Base-by-base conservation (phyloP, 2,113 vertebrate species). In the Ochotona curzoniae region DNA sequence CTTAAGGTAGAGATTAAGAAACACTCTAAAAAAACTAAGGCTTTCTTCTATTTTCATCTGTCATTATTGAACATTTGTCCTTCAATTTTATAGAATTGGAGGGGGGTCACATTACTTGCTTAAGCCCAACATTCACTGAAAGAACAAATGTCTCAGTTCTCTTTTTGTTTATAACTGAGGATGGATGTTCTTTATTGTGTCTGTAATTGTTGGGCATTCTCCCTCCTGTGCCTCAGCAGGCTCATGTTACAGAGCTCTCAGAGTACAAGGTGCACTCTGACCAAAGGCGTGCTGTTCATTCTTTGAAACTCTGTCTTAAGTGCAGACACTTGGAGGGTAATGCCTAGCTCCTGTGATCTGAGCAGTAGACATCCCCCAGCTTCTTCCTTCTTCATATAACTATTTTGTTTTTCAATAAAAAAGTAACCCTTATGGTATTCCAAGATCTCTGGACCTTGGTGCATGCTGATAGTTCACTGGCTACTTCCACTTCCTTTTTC, bases 41-140 rank as follows among this genome's bases (percentile, higher is more conserved):
- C 57, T 54, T 7, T 38, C 30, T 35, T 2, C 7, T 83, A 51
- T 69, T 70, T 91, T 73, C 32, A 30, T 63, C 49, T 92, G 38
- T 82, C 51, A 89, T 92, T 92, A 30, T 79, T 75, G 67, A 94
- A 73, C n/a, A 61, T 30, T 54, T 61, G 44, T 30, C 57, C 86
- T 82, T 30, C n/a, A 80, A 67, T 61, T 90, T 87, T 76, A 70
- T 73, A 96, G 86, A 94, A 89, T 82, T 17, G 93, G 30, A 93
- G 32, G 89, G 44, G 38, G 38, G 38, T 44, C 71, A 51, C 0
- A 0, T 26, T 79, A 13, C 69, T 95, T 35, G 7, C 73, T 66
- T 67, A n/a, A 54, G 89, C 67, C n/a, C 32, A 35, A 80, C 76
- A 82, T 49, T 87, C 87, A 28, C 57, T 88, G 49, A 10, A 21